Evolutionary conservation across 2,113 vertebrate species (phyloP).

Genomic region (Antigone vipio): DNA sequence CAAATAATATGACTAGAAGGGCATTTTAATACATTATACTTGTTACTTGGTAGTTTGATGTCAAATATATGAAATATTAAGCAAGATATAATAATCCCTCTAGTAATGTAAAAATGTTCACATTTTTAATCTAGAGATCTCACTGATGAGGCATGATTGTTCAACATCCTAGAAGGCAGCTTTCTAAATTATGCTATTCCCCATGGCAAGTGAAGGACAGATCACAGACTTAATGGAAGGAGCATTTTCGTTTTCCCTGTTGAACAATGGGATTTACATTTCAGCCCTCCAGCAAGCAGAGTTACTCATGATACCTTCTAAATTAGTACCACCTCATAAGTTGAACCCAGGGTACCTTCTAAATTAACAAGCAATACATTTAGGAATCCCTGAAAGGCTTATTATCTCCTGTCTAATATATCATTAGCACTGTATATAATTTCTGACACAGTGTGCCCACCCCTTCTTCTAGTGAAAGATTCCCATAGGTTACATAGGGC

Average conservation of each 20-base stretch:
- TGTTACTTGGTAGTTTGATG: conserved; percentile 54
- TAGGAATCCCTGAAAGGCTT: conserved; percentile 55
- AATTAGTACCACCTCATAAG: conserved; percentile 62
- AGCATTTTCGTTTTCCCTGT: conserved; percentile 17
- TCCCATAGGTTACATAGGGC: not conserved
- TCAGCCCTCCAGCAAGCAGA: conserved; percentile 4
- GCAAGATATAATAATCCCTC: conserved; percentile 65
- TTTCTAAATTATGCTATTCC: conserved; percentile 59
- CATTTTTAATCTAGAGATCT: conserved; percentile 69
- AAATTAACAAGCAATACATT: conserved; percentile 67
- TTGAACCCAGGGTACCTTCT: conserved; percentile 21
- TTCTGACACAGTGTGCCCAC: not conserved
- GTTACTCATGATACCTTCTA: conserved; percentile 43
- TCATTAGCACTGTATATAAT: conserved; percentile 36
- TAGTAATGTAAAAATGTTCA: conserved; percentile 62
- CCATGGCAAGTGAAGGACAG: conserved; percentile 25
- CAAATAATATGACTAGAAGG: conserved; percentile 48
- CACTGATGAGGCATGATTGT: conserved; percentile 55
- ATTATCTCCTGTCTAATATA: conserved; percentile 40
- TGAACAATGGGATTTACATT: conserved; percentile 37
- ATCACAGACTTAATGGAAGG: conserved; percentile 56
- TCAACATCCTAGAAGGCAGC: conserved; percentile 55
- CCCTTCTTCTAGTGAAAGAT: not conserved
- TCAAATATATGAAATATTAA: conserved; percentile 73
- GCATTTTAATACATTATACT: conserved; percentile 64